Evolutionary conservation across 2,888 invertebrate genomes (phyloP), one percentile per base, ranked within the genome.

Genomic region (Melanostoma scalare): DNA sequence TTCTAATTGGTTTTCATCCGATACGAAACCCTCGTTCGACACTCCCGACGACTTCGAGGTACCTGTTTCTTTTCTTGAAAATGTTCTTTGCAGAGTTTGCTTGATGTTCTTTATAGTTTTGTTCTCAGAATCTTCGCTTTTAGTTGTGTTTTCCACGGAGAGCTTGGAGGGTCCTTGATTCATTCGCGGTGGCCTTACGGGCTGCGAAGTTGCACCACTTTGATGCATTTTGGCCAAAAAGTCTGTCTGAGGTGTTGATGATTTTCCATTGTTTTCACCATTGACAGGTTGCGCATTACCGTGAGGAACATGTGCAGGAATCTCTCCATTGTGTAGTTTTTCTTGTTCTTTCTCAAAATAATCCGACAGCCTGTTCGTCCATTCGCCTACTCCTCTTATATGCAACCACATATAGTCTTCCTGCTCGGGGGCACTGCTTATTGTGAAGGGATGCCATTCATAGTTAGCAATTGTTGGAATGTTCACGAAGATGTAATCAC

Each of bases 371-470:
- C 96, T 93, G 89, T 96, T 97, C 0, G 98, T 98, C 98, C 98
- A 99, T 91, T 98, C 95, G 1, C 98, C 98, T 3, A 97, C 97
- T 0, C 96, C 97, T 85, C 98, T 94, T 81, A 99, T 96, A 90
- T 98, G 98, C 0, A 98, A 93, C 96, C 97, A 98, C 91, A 98
- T 94, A 88, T 96, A 96, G 88, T 96, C 98, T 92, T 96, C 95
- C 89, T 97, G 96, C 90, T 98, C 98, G 0, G 98, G 98, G 5
- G 98, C 97, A 87, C 97, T 97, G 92, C 98, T 98, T 86, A 98
- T 96, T 1, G 98, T 98, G 89, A 99, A 98, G 0, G 98, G 98
- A 93, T 98, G 98, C 98, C 98, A 98, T 91, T 99, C 98, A 88
- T 97, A 97, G 74, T 94, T 94, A 0, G 98, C 98, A 79, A 98